Base-by-base conservation (phyloP, 1,140 invertebrate genomes). In the Chrysopa pallens region DNA sequence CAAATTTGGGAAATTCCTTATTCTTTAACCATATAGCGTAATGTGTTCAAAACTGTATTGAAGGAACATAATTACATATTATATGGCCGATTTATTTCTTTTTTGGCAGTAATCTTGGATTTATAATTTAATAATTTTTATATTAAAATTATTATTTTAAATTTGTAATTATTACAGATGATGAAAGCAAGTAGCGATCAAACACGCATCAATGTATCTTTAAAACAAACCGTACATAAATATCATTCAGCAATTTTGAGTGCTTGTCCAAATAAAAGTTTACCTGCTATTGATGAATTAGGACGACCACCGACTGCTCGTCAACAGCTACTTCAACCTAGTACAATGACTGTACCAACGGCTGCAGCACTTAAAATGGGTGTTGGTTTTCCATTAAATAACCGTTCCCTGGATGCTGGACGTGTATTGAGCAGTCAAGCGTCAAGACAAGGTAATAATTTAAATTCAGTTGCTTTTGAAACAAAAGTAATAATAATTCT, bases 281-380 rank as follows among this genome's bases (percentile, higher is more conserved):
- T 75, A 6, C 70, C 72, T 0, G 53, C 64, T 31, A 56, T 74
- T 50, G 63, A 73, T 23, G 52, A 59, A 49, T 48, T 59, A 42
- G 55, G 57, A 29, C 61, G 57, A 39, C 54, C 58, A 27, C 43
- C 50, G 9, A 40, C 50, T 9, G 39, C 46, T 4, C 46, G 46
- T 46, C 40, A 46, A 52, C 50, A 60, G 7, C 52, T 45, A 8
- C 40, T 46, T 52, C 50, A 60, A 7, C 53, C 46, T 7, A 68
- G 67, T 55, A 68, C 70, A 48, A 76, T 76, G 59, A 66, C 71
- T 51, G 79, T 83, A 31, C 80, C 80, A 40, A 84, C 80, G 23
- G 79, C 80, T 42, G 80, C 80, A 27, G 78, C 80, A 36, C 63
- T 83, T 40, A 85, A 85, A 69, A 80, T 82, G 77, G 80, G 80